A percentile compares a stretch with the other conserved stretches of the same genome.
Evolutionary conservation across 2,113 vertebrate species (phyloP).

Genomic region (Suncus etruscus): DNA sequence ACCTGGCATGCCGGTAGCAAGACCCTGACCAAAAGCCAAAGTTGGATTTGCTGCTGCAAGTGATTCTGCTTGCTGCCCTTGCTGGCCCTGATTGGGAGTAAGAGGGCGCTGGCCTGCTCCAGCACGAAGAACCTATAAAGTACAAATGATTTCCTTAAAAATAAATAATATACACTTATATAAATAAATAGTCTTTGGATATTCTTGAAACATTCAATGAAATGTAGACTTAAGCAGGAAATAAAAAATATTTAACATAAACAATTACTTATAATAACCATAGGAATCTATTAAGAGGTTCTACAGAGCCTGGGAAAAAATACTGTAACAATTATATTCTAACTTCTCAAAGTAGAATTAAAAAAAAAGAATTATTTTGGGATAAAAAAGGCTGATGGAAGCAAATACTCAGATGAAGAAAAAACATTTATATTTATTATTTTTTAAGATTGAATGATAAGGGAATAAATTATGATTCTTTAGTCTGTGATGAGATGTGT

Average conservation of each 20-base stretch:
- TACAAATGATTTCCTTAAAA: conserved; percentile 71
- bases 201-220: conserved; percentile 1
- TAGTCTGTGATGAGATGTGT: not conserved
- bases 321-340: not conserved
- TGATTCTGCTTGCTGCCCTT: conserved; percentile 96
- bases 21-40: conserved; percentile 94
- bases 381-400: not conserved
- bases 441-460: conserved; percentile 50
- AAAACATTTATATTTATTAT: not conserved
- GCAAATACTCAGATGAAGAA: conserved; percentile 27
- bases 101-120: conserved; percentile 96
- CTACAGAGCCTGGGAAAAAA: conserved; percentile 17
- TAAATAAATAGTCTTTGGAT: not conserved
- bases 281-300: conserved; percentile 24
- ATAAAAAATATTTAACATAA: conserved; percentile 28
- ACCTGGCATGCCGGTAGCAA: conserved; percentile 97
- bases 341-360: not conserved
- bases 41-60: conserved; percentile 95
- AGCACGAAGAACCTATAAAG: conserved; percentile 94
- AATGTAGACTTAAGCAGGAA: conserved; percentile 37
- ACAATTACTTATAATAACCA: conserved; percentile 28
- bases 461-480: not conserved
- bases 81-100: conserved; percentile 95
- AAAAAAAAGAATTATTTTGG: not conserved
- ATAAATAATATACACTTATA: conserved; percentile 48